phyloP scores from a whole-genome alignment of 1,140 invertebrate genomes.

The Maniola jurtina region DNA sequence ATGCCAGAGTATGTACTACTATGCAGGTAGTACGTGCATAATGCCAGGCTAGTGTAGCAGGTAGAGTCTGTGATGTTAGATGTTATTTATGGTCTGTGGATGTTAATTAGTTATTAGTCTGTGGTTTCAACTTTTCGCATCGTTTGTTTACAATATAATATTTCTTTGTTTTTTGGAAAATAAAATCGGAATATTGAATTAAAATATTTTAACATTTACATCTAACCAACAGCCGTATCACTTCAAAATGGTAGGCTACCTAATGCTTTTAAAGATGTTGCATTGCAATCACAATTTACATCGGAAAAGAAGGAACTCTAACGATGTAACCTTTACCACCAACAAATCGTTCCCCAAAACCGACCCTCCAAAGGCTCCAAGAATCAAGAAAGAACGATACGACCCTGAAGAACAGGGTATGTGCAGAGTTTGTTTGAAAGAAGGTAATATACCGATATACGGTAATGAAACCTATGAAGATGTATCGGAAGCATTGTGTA shows the following conservation, averaged over 20 bases:
- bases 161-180: too few relatives aligned
- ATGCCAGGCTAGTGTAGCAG: too few relatives aligned
- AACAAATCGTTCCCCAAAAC: neutral
- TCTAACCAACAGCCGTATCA: neutral
- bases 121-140: too few relatives aligned
- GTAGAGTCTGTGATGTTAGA: too few relatives aligned
- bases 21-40: too few relatives aligned
- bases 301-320: conserved; percentile 19
- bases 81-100: too few relatives aligned
- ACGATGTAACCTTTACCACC: conserved; percentile 1
- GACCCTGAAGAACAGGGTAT: conserved; percentile 19
- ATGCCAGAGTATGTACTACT: too few relatives aligned
- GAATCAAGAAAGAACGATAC: conserved; percentile 22
- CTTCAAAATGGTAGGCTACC: conserved; percentile 46
- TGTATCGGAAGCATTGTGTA: conserved; percentile 45
- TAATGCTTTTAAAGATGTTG: conserved; percentile 50
- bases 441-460: conserved; percentile 57
- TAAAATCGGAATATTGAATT: too few relatives aligned
- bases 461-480: conserved; percentile 37
- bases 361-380: neutral
- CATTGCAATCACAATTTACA: conserved; percentile 43
- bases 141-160: too few relatives aligned
- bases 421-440: conserved; percentile 65
- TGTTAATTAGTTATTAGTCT: too few relatives aligned
- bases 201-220: too few relatives aligned